Base-by-base conservation (phyloP, 2,113 vertebrate genomes). In the Rhea pennata region DNA sequence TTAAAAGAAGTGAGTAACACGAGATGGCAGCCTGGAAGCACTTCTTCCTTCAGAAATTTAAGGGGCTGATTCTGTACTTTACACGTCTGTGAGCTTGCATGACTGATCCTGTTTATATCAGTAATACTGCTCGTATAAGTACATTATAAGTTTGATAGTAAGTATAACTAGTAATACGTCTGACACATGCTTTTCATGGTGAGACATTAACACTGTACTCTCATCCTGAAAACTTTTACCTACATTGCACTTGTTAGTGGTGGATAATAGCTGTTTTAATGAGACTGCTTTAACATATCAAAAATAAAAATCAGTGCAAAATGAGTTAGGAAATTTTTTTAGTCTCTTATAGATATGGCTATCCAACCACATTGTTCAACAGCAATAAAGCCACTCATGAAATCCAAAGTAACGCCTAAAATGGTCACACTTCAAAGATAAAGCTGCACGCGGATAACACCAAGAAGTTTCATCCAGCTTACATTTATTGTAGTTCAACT, bases 401-500 rank as follows among this genome's bases (percentile, higher is more conserved):
- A 95, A 88, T 50, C 42, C 61, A 2, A 4, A 12, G 26, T 64
- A 50, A 64, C 59, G 74, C 64, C 76, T 62, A 5, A 92, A 88
- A 88, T 39, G 26, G 31, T 54, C 44, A 59, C 46, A 74, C 5
- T 61, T 70, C 74, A 64, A 80, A 84, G 33, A 33, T 36, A 40
- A 85, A 87, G 46, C 21, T 0, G 0, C 39, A n/a, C 22, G 33
- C 26, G 58, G 59, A 66, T 24, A 74, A 31, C 8, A 21, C 19
- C 9, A 33, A 84, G 53, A 53, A 9, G 72, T 85, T 96, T 96
- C 73, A 79, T 74, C 59, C 40, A 1, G 73, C 62, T 91, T 64
- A 76, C 53, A 89, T 79, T 51, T 82, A 69, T 84, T 62, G 44
- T 73, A 92, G 91, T 79, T 64, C 40, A 82, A 8, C 66, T 85